Evolutionary conservation across 2,888 invertebrate genomes (phyloP).

Genomic region (Tipula vernalis): DNA sequence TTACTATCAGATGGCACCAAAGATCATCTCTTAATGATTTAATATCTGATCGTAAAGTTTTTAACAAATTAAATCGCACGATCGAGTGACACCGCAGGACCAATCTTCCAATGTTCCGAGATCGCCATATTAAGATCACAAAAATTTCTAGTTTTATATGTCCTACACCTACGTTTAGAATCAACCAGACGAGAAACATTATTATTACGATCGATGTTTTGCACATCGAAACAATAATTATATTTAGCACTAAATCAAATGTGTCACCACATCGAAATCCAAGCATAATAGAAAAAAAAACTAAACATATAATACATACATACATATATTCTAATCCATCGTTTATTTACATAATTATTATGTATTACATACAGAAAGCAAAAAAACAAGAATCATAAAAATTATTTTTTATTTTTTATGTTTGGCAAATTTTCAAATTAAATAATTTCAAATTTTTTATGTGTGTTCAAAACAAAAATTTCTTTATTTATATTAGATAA

Average conservation of each 20-base stretch:
- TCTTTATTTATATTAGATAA: background rate
- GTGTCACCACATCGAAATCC: background rate
- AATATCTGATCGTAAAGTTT: too few relatives aligned
- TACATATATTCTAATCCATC: background rate
- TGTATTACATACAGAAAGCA: background rate
- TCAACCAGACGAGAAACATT: background rate
- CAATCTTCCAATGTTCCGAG: too few relatives aligned
- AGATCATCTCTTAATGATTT: too few relatives aligned
- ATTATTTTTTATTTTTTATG: background rate
- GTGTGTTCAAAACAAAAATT: background rate
- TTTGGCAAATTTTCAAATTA: background rate
- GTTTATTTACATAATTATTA: background rate
- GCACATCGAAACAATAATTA: background rate
- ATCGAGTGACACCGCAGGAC: too few relatives aligned
- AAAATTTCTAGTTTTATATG: too few relatives aligned
- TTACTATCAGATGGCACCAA: too few relatives aligned
- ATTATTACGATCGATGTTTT: background rate
- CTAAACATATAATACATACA: background rate
- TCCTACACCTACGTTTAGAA: too few relatives aligned
- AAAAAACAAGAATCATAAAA: background rate
- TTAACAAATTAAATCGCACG: too few relatives aligned
- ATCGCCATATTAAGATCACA: too few relatives aligned
- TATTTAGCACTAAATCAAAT: background rate
- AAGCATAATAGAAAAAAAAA: background rate
- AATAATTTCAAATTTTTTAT: background rate